Evolutionary conservation across 64 coral and sea anemone genomes (phyloP).

Genomic region (Dendrophyllia cribrosa): DNA sequence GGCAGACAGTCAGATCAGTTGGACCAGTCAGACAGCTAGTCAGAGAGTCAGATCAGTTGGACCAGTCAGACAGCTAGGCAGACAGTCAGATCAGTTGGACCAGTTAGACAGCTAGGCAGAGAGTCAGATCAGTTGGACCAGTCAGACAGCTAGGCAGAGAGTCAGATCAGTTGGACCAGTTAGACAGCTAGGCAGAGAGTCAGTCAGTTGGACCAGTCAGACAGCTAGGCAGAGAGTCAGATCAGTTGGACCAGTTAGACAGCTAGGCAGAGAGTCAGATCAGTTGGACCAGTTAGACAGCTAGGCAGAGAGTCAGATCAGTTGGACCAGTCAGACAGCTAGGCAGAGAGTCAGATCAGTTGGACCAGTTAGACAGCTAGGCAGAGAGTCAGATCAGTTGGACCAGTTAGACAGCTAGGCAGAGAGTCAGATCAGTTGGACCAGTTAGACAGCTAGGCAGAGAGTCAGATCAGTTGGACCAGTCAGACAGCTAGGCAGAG

Average conservation of each 20-base stretch:
- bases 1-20: not conserved
- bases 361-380: not conserved
- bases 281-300: not conserved
- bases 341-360: not conserved
- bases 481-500: not conserved
- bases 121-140: not conserved
- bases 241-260: not conserved
- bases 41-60: not conserved
- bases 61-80: not conserved
- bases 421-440: too few species aligned
- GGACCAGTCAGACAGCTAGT: not conserved
- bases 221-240: not conserved
- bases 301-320: too few species aligned
- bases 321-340: not conserved
- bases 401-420: not conserved
- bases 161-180: not conserved
- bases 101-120: not conserved
- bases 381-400: not conserved
- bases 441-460: not conserved
- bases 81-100: too few species aligned
- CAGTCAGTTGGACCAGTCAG: not conserved
- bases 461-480: not conserved
- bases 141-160: not conserved
- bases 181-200: too few species aligned
- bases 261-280: not conserved